These are phyloP conservation scores for Phyllotreta striolata DNA, from an alignment of 2,888 invertebrate genomes.

Conservation along the genomic window DNA sequence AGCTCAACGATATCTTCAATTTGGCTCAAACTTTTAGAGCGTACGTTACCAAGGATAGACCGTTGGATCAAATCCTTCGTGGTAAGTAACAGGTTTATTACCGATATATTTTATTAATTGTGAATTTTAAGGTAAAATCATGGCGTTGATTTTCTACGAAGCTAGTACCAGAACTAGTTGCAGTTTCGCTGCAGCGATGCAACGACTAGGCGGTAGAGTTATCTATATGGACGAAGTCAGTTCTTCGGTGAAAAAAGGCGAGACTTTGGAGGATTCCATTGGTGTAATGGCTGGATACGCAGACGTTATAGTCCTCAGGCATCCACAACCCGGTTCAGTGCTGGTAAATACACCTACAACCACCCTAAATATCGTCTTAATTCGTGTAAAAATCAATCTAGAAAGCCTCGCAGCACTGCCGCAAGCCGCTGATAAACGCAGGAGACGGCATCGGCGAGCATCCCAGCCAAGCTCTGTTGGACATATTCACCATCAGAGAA, in stretches of 20 bases:
- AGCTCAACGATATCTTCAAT: constrained; percentile 92
- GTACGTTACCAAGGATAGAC: constrained; percentile 83
- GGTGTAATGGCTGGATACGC: constrained; percentile 90
- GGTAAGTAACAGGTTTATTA: constrained; percentile 27
- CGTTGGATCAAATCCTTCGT: constrained; percentile 82
- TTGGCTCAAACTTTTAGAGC: constrained; percentile 87
- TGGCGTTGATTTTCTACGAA: constrained; percentile 98
- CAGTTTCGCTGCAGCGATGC: constrained; percentile 97
- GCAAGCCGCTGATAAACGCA: constrained; percentile 95
- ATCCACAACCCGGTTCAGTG: constrained; percentile 93
- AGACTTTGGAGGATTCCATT: constrained; percentile 89
- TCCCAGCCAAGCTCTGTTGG: constrained; percentile 96
- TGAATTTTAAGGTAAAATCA: constrained; percentile 75
- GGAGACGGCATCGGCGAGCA: constrained; percentile 98
- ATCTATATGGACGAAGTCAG: constrained; percentile 88
- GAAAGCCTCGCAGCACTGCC: constrained; percentile 82
- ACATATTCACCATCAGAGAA: constrained; percentile 97
- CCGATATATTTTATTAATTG: neutral
- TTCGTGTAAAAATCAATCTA: constrained; percentile 55
- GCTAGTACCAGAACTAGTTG: constrained; percentile 95
- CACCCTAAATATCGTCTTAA: neutral
- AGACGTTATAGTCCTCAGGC: constrained; percentile 92
- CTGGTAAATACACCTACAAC: constrained; percentile 66
- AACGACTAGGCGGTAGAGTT: constrained; percentile 92
- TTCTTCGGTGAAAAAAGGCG: constrained; percentile 97